These are phyloP conservation scores for Hippasteria phrygiana DNA, from an alignment of 53 echinoderm and acorn worm species.

Conservation along the genomic window DNA sequence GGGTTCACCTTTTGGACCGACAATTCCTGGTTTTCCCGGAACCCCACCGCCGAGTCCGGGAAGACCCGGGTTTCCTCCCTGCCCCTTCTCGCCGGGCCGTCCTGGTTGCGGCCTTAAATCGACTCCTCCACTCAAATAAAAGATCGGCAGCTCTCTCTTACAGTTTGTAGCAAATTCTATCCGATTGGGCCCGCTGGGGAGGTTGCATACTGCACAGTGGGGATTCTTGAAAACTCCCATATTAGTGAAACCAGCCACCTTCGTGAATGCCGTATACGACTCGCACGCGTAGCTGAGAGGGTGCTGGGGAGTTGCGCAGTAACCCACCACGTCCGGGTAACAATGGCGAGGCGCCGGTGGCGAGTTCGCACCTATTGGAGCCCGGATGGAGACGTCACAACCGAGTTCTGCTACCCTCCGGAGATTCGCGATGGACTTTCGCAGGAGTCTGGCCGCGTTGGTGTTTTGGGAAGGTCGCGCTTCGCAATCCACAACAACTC, in stretches of 20 bases:
- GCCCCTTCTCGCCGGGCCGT: neutral
- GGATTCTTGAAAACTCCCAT: constrained; percentile 28
- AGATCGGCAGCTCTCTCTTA: neutral
- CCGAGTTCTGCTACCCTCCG: neutral
- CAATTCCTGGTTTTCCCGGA: neutral
- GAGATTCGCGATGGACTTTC: constrained; percentile 10
- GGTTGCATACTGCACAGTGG: constrained; percentile 62
- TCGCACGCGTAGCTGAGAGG: constrained; percentile 48
- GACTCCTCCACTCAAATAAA: neutral
- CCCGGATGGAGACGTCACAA: constrained; percentile 7
- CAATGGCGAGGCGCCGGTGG: neutral
- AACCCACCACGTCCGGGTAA: constrained; percentile 17
- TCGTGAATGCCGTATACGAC: constrained; percentile 51
- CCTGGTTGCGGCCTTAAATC: neutral
- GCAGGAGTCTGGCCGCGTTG: constrained; percentile 1
- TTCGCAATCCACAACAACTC: constrained; percentile 35
- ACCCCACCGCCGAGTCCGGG: too few species aligned
- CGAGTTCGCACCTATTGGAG: neutral
- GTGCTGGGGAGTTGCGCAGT: constrained; percentile 1
- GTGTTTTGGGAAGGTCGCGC: too few species aligned
- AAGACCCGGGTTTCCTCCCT: too few species aligned
- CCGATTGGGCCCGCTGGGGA: constrained; percentile 11
- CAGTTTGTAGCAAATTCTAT: constrained; percentile 38
- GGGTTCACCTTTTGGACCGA: neutral
- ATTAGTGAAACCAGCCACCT: neutral